Evolutionary conservation across 1,140 invertebrate species (phyloP), one percentile per base, ranked within the genome.

Genomic region (Drosophila prosaltans): DNA sequence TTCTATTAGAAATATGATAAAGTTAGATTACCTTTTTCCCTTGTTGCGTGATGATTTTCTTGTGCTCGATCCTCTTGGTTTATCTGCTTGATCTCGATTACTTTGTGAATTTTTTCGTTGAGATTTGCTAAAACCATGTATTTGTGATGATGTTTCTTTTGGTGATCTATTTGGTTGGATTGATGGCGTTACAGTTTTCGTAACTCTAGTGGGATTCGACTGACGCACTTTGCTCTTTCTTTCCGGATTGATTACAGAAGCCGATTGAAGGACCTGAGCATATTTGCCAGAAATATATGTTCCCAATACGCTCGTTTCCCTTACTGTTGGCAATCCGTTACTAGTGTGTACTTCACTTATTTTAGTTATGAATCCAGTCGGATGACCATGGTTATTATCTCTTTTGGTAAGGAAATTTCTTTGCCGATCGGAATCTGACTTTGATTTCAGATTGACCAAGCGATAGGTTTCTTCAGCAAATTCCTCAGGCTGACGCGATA

Each of bases 401-500:
- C 81, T 79, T 36, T 77, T 89, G 2, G 84, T 72, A 7, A 39
- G 65, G 54, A 78, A 74, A 2, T 58, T 55, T 45, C 72, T 57
- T 10, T 81, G 74, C 4, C 81, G 62, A 9, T 91, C 89, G 2
- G 69, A 21, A 0, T 80, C 77, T 10, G 61, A 30, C n/a, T 84
- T 88, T 0, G 93, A 92, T 77, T 93, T 93, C 32, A 93, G 82
- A 74, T 93, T 93, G 26, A 93, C 90, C 36, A 95, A 94, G 80
- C 94, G 94, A 89, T 95, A 97, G 2, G 95, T 96, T 92, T 97
- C 96, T 84, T 96, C 96, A 8, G 95, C 94, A 61, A 96, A 94
- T 93, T 97, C 96, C 11, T 96, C 95, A 1, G 96, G 96, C 83
- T 97, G 96, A 39, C 96, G 94, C 1, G 96, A 97, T 11, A 97